phyloP scores from a whole-genome alignment of 2,113 vertebrate genomes.

The Eclectus roratus region DNA sequence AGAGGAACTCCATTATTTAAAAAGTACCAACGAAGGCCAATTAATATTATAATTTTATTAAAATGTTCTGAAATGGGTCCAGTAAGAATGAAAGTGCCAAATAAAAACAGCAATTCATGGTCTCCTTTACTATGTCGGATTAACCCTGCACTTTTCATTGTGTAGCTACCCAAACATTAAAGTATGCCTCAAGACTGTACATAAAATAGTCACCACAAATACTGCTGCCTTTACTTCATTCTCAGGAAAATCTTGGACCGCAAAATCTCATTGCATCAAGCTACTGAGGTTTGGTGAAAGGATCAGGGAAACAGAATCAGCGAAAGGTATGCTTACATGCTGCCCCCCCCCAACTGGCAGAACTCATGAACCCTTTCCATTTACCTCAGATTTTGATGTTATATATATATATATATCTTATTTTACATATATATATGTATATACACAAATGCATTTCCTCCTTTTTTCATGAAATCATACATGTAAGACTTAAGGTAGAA shows the following conservation, averaged over 20 bases:
- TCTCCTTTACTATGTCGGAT: not conserved
- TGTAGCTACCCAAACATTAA: accelerated
- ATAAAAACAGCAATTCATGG: not conserved
- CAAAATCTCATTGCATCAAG: not conserved
- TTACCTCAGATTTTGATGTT: not conserved
- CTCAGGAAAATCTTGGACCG: not conserved
- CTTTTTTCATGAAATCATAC: not conserved
- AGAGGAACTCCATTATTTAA: not conserved
- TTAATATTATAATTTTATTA: not conserved
- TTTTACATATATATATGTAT: not conserved
- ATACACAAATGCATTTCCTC: not conserved
- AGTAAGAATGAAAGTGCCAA: not conserved
- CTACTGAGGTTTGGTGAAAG: not conserved
- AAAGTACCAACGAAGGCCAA: not conserved
- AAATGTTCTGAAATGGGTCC: not conserved
- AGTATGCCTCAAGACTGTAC: not conserved
- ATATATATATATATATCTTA: too few relatives aligned
- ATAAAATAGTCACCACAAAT: not conserved
- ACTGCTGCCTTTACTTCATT: not conserved
- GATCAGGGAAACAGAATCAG: not conserved
- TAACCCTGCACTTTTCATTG: not conserved
- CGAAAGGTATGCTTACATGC: accelerated
- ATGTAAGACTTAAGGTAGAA: not conserved
- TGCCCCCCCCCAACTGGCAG: not conserved
- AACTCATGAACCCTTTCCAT: not conserved